Conservation (phyloP, 2,888 invertebrate genomes). For the Ormyrus thymus region DNA sequence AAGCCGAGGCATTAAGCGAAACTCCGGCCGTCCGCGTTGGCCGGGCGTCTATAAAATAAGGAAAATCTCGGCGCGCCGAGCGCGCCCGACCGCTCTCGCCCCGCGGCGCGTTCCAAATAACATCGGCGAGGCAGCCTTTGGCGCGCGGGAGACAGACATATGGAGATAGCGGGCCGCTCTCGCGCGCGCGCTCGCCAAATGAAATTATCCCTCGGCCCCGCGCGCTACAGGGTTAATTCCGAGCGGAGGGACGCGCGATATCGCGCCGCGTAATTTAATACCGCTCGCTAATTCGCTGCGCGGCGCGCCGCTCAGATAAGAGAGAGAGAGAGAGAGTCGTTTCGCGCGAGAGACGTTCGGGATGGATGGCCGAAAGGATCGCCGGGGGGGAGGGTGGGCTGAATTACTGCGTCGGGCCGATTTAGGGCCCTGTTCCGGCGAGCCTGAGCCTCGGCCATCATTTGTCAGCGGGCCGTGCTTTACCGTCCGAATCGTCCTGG, state of each 20-base stretch:
- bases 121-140: background rate
- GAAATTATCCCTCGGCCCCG: constrained; percentile 42
- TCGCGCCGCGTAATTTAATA: constrained; percentile 68
- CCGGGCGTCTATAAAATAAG: constrained; percentile 11
- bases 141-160: background rate
- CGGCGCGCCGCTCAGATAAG: constrained; percentile 24
- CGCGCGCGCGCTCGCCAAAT: constrained; percentile 44
- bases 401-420: constrained; percentile 32
- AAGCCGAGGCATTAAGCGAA: too few species aligned
- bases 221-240: constrained; percentile 32
- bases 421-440: constrained; percentile 33
- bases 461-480: constrained; percentile 50
- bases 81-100: background rate
- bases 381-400: background rate
- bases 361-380: constrained; percentile 16
- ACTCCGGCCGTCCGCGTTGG: too few species aligned
- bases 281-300: constrained; percentile 68
- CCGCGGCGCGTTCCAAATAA: constrained; percentile 1
- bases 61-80: background rate
- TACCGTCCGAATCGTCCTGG: constrained; percentile 30
- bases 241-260: constrained; percentile 25
- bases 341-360: background rate
- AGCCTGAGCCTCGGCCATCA: constrained; percentile 24
- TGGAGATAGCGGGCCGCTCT: background rate
- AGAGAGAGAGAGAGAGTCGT: constrained; percentile 31